These are phyloP conservation scores for Phalloptychus januarius DNA, from an alignment of 2,797 vertebrate species.

Conservation along the genomic window DNA sequence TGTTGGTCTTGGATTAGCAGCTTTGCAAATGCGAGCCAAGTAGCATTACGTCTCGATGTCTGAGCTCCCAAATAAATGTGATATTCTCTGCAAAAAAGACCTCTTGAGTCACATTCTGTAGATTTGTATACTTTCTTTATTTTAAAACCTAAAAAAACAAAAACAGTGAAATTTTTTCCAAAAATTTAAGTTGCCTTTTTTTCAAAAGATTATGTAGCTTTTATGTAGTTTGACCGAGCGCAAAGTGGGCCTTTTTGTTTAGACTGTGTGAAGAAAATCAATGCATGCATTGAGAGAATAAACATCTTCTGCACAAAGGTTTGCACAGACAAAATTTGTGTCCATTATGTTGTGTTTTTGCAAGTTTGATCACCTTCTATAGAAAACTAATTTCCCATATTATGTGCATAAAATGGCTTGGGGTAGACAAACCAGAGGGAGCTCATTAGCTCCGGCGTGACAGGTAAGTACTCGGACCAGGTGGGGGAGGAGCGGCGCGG, in stretches of 20 bases:
- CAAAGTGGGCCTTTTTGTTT: background rate
- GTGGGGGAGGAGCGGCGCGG: constrained; percentile 1
- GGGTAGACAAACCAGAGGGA: background rate
- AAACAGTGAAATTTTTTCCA: too few relatives aligned
- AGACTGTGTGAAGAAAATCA: background rate
- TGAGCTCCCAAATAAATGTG: background rate
- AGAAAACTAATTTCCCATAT: background rate
- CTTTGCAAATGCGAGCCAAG: background rate
- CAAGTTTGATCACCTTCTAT: background rate
- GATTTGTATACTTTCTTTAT: too few relatives aligned
- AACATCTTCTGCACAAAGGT: background rate
- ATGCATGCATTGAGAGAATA: background rate
- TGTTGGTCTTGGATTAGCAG: background rate
- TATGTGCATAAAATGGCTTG: background rate
- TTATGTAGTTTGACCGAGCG: too few relatives aligned
- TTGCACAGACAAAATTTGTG: background rate
- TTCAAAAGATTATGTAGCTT: too few relatives aligned
- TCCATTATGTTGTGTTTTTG: background rate
- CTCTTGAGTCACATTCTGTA: background rate
- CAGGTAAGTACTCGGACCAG: constrained; percentile 5
- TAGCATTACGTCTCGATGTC: background rate
- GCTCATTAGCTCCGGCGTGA: background rate
- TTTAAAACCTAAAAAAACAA: too few relatives aligned
- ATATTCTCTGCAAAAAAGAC: background rate
- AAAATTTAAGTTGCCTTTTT: too few relatives aligned